Percentiles rank a stretch among this genome's conserved stretches.
Evolutionary conservation across 1,140 invertebrate genomes (phyloP).

Genomic region (Ylistrum balloti): DNA sequence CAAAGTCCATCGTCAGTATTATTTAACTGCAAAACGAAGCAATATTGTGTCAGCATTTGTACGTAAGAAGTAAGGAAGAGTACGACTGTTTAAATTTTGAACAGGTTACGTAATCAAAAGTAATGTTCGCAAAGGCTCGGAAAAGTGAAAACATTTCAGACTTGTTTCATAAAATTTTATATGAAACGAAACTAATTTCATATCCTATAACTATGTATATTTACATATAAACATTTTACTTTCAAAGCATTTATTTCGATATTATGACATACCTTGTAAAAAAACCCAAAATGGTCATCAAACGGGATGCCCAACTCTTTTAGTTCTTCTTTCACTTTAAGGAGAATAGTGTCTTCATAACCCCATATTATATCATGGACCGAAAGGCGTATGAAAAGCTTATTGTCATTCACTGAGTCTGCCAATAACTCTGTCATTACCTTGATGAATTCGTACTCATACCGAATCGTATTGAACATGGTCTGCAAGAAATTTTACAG

Average conservation of each 20-base stretch:
- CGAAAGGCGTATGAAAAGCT: conserved; percentile 65
- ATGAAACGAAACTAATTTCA: no score
- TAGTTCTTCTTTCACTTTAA: conserved; percentile 57
- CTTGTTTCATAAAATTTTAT: no score
- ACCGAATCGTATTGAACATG: conserved; percentile 63
- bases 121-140: no score
- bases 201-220: no score
- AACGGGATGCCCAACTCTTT: conserved; percentile 49
- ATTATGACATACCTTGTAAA: conserved; percentile 68
- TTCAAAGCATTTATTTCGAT: no score
- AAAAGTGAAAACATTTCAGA: no score
- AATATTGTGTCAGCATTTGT: no score
- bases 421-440: conserved; percentile 58
- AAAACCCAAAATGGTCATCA: conserved; percentile 72
- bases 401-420: conserved; percentile 51
- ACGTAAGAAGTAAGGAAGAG: no score
- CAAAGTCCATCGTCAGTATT: conserved; percentile 78
- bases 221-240: no score
- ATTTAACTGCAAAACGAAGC: conserved; percentile 68
- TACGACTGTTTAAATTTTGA: no score
- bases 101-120: no score
- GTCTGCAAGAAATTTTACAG: conserved; percentile 63
- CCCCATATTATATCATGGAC: conserved; percentile 74
- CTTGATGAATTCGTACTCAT: conserved; percentile 60
- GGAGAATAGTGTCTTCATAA: conserved; percentile 70